Percentiles rank a stretch among this genome's conserved stretches.
Evolutionary conservation across 2,888 invertebrate species (phyloP).

Genomic region (Drosophila hamatofila): DNA sequence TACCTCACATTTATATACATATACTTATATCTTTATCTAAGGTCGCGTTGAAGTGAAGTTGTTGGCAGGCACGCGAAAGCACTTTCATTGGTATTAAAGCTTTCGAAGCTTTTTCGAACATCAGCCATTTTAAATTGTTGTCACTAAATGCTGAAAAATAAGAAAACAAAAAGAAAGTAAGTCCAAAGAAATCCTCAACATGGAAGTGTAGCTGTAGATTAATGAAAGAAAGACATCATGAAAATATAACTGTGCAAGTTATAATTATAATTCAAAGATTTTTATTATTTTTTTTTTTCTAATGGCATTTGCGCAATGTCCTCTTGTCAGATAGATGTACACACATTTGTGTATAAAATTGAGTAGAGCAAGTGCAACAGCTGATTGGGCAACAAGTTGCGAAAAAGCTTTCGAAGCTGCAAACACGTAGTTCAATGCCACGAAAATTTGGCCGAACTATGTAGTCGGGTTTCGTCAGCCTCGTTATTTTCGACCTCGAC

Average conservation of each 20-base stretch:
- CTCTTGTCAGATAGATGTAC: conserved; percentile 3
- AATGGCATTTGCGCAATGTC: conserved; percentile 22
- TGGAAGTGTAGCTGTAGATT: conserved; percentile 21
- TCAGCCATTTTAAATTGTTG: conserved; percentile 37
- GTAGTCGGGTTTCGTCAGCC: conserved; percentile 24
- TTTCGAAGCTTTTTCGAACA: conserved; percentile 69
- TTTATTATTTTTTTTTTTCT: not conserved
- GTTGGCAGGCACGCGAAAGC: conserved; percentile 34
- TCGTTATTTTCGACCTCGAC: conserved; percentile 42
- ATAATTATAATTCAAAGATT: not conserved
- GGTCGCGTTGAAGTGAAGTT: conserved; percentile 69
- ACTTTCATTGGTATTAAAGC: conserved; percentile 38
- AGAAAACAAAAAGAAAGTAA: not conserved
- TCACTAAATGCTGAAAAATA: not conserved
- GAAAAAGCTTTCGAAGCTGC: conserved; percentile 81
- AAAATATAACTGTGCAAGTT: too few species aligned
- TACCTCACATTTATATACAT: not conserved
- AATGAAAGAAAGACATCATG: conserved; percentile 4
- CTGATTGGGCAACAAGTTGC: conserved; percentile 84
- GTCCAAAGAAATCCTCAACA: not conserved
- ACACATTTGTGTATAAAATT: conserved; percentile 11
- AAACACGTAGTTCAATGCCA: conserved; percentile 72
- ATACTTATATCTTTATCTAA: conserved; percentile 6
- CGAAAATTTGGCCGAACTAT: conserved; percentile 50
- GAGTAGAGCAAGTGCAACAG: conserved; percentile 70